A percentile compares a stretch with the other conserved stretches of the same genome.
Evolutionary conservation across 2,888 invertebrate species (phyloP).

Genomic region (Tachina grossa): DNA sequence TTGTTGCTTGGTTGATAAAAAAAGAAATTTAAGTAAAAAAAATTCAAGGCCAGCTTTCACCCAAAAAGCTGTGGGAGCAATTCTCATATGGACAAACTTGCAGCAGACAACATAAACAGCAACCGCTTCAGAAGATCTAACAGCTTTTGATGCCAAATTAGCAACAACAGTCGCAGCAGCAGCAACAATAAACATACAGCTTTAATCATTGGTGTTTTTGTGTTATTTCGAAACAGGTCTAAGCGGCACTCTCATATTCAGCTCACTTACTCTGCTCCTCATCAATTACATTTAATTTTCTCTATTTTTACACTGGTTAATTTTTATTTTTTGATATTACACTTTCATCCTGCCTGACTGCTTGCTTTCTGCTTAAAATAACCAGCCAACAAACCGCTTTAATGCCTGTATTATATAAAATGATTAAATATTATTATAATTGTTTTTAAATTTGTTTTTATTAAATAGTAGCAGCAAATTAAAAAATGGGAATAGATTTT

Average conservation of each 20-base stretch:
- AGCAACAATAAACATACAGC: constrained; percentile 69
- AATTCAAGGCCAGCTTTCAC: constrained; percentile 32
- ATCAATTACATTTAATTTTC: constrained; percentile 61
- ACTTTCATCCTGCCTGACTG: constrained; percentile 73
- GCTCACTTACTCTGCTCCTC: constrained; percentile 55
- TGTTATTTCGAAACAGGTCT: constrained; percentile 69
- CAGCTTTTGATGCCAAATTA: constrained; percentile 55
- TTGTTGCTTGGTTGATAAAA: constrained; percentile 15
- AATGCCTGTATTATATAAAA: constrained; percentile 78
- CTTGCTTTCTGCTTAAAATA: constrained; percentile 73
- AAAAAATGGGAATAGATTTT: constrained; percentile 30
- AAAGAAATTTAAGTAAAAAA: constrained; percentile 20
- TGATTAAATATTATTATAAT: constrained; percentile 75
- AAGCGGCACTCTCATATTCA: constrained; percentile 64
- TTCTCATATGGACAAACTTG: constrained; percentile 34
- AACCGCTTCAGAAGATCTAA: constrained; percentile 58
- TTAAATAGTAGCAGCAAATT: constrained; percentile 53
- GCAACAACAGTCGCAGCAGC: constrained; percentile 59
- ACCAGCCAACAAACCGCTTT: constrained; percentile 73
- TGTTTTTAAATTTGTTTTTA: constrained; percentile 37
- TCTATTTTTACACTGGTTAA: constrained; percentile 54
- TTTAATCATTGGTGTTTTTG: constrained; percentile 71
- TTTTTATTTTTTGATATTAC: constrained; percentile 46
- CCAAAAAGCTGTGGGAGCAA: constrained; percentile 32
- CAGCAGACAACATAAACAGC: constrained; percentile 68